phyloP scores from a whole-genome alignment of 2,113 vertebrate species.

The Ailuropoda melanoleuca region DNA sequence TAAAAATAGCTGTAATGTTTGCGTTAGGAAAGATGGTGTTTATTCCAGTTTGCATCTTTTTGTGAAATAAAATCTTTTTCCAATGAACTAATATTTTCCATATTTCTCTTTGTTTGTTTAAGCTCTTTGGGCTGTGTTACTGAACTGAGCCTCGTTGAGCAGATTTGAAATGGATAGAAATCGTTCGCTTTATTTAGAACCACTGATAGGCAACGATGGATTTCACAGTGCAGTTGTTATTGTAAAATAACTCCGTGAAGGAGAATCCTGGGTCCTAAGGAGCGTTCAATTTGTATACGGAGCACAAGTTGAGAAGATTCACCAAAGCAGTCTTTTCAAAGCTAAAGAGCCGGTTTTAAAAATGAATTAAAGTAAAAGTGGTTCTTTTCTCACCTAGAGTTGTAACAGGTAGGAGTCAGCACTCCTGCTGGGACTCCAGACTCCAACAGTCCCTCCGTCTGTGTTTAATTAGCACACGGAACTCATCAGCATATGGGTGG shows the following conservation, averaged over 20 bases:
- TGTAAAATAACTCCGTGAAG: accelerated
- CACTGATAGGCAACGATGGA: accelerated
- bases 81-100: constrained; percentile 50
- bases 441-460: accelerated
- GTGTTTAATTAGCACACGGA: accelerated
- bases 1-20: constrained; percentile 64
- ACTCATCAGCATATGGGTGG: accelerated
- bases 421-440: neutral
- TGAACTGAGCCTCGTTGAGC: accelerated
- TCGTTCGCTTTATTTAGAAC: accelerated
- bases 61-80: constrained; percentile 83
- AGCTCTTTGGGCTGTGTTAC: accelerated
- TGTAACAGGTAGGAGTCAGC: accelerated
- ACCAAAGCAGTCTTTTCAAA: accelerated
- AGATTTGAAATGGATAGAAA: accelerated
- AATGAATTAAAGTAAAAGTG: accelerated
- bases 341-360: accelerated
- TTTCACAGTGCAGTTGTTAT: accelerated
- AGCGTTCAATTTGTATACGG: accelerated
- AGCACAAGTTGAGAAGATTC: accelerated
- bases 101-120: accelerated
- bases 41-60: constrained; percentile 80
- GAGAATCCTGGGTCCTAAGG: accelerated
- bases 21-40: constrained; percentile 47
- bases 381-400: accelerated